Evolutionary conservation across 2,888 invertebrate species (phyloP).

Genomic region (Volucella zonaria): DNA sequence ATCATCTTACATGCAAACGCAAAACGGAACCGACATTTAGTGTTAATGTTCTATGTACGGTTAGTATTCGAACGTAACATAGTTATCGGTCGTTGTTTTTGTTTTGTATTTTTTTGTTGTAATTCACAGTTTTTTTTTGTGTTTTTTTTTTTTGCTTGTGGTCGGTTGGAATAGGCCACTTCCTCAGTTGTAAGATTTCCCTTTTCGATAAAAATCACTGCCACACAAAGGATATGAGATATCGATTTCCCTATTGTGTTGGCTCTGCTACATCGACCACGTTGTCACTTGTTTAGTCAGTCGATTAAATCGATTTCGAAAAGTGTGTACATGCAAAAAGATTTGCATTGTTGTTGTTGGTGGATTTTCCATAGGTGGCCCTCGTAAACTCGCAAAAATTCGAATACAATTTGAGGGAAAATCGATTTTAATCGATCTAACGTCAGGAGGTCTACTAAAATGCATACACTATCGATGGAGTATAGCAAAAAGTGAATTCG

Average conservation of each 20-base stretch:
- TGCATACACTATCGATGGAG: not conserved
- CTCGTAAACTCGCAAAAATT: not conserved
- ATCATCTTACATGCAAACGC: conserved; percentile 70
- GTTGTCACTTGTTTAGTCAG: conserved; percentile 73
- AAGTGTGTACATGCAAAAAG: conserved; percentile 62
- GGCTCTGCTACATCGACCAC: conserved; percentile 53
- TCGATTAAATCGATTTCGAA: conserved; percentile 69
- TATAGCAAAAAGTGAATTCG: conserved; percentile 39
- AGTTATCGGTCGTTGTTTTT: conserved; percentile 35
- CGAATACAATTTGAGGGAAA: conserved; percentile 16
- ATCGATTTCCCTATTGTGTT: conserved; percentile 77
- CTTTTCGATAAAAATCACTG: conserved; percentile 78
- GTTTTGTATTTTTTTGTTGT: not conserved
- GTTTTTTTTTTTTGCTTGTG: conserved; percentile 57
- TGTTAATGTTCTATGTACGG: conserved; percentile 60
- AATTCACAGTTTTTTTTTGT: conserved; percentile 12
- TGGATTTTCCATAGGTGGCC: too few species aligned
- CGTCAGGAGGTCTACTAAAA: conserved; percentile 60
- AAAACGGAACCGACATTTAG: conserved; percentile 73
- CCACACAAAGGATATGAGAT: conserved; percentile 77
- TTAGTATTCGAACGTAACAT: conserved; percentile 20
- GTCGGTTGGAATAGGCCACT: conserved; percentile 76
- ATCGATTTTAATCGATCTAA: conserved; percentile 72
- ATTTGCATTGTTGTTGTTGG: too few species aligned
- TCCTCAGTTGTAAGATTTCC: conserved; percentile 81